A percentile compares a stretch with the other conserved stretches of the same genome.
These are phyloP conservation scores for Drosophila seguyi DNA, from an alignment of 1,140 invertebrate genomes.

Conservation along the genomic window DNA sequence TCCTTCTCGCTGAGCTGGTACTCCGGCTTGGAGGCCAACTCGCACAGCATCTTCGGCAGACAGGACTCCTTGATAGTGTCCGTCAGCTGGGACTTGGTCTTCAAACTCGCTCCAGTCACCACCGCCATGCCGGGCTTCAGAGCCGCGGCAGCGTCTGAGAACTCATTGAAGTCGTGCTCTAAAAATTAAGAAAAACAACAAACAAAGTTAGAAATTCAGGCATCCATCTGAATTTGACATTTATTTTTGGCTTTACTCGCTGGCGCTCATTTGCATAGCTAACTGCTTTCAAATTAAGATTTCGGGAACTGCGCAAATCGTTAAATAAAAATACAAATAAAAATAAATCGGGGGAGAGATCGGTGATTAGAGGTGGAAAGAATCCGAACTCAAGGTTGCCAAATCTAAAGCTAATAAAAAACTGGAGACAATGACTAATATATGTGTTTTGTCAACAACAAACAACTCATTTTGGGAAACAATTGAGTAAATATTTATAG, in stretches of 20 bases:
- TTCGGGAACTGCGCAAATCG: constrained; percentile 45
- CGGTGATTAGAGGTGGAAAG: neutral
- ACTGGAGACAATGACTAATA: constrained; percentile 27
- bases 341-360: constrained; percentile 3
- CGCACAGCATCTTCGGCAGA: constrained; percentile 92
- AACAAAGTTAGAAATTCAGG: constrained; percentile 1
- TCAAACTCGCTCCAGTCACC: constrained; percentile 61
- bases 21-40: constrained; percentile 89
- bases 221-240: constrained; percentile 21
- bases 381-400: constrained; percentile 17
- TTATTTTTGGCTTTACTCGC: constrained; percentile 23
- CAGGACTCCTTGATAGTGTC: constrained; percentile 86
- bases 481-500: constrained; percentile 22
- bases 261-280: constrained; percentile 37
- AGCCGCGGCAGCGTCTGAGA: constrained; percentile 70
- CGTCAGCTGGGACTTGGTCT: constrained; percentile 72
- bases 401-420: constrained; percentile 10
- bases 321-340: constrained; percentile 4
- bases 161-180: constrained; percentile 80
- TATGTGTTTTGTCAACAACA: constrained; percentile 20
- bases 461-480: constrained; percentile 23
- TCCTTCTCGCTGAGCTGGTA: constrained; percentile 90
- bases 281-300: constrained; percentile 37
- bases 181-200: constrained; percentile 8
- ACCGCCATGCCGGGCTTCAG: constrained; percentile 54